A percentile compares a stretch with the other conserved stretches of the same genome.
Conservation (phyloP, 2,888 invertebrate species). For the Drosophila setosimentum region DNA sequence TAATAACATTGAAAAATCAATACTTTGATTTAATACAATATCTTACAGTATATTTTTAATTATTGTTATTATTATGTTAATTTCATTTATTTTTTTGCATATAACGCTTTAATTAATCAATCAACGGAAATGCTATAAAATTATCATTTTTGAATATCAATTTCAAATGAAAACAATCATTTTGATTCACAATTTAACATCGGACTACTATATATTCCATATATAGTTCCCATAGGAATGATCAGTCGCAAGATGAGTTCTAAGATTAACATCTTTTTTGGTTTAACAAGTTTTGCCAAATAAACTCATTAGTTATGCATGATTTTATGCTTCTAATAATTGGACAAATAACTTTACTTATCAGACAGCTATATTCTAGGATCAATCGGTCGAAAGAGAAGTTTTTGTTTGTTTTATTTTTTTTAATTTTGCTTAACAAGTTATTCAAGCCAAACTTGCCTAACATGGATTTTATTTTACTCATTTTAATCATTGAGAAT, state of each 20-base stretch:
- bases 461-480: background rate
- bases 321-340: background rate
- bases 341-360: no score
- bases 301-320: background rate
- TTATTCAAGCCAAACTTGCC: accelerated
- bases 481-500: background rate
- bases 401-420: background rate
- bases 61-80: background rate
- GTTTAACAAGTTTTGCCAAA: background rate
- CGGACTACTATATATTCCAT: background rate
- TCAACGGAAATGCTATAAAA: background rate
- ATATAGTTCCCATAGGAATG: background rate
- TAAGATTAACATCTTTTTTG: background rate
- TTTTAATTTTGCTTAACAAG: no score
- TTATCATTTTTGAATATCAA: background rate
- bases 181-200: background rate
- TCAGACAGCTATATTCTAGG: no score
- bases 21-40: background rate
- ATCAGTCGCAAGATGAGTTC: background rate
- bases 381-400: background rate
- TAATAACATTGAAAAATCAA: background rate
- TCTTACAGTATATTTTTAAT: background rate
- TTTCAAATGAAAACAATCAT: background rate
- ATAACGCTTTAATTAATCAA: background rate
- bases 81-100: background rate